Evolutionary conservation across 1,140 invertebrate genomes (phyloP), one percentile per base, ranked within the genome.

Genomic region (Orius laevigatus): DNA sequence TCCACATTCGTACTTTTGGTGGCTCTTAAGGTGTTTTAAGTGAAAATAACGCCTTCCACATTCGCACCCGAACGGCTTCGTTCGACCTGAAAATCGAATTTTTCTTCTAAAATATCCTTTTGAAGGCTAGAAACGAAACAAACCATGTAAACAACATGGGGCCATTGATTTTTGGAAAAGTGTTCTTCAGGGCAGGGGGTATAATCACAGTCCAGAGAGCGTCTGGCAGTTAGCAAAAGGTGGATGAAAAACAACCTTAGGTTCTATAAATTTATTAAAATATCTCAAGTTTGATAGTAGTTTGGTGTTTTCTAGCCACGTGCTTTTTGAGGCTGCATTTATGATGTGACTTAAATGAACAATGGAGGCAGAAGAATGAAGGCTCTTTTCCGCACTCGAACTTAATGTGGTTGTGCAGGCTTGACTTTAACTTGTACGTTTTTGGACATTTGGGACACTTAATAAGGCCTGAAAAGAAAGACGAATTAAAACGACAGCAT

Each of bases 1-100:
- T 11, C 72, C 72, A 49, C 73, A 75, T 49, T 74, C 70, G 46
- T 71, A 66, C 55, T 66, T 66, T 60, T 67, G 63, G 61, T 71
- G 69, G 54, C 67, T 63, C 57, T 66, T 65, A 50, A 71, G 57
- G 51, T 32, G 25, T 10, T 39, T 20, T 10, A 41, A 19, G 57
- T 68, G 65, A 2, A 18, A 19, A 35, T 52, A 52, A 16, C 32
- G 6, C n/a, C 45, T 52, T 14, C 36, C 46, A 34, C 51, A 52
- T 3, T 10, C 10, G 5, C 15, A 20, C 18, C 33, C 38, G 31
- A 10, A 19, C 5, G 20, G 31, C 31, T 44, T 44, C 25, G 10
- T 25, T 19, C 12, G 3, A 38, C n/a, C 36, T 38, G n/a, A 38
- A 38, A 25, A n/a, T n/a, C n/a, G n/a, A n/a, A n/a, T n/a, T n/a